Percentiles rank a stretch among this genome's conserved stretches.
phyloP scores from a whole-genome alignment of 2,113 vertebrate species.

The Leptocoma aspasia region DNA sequence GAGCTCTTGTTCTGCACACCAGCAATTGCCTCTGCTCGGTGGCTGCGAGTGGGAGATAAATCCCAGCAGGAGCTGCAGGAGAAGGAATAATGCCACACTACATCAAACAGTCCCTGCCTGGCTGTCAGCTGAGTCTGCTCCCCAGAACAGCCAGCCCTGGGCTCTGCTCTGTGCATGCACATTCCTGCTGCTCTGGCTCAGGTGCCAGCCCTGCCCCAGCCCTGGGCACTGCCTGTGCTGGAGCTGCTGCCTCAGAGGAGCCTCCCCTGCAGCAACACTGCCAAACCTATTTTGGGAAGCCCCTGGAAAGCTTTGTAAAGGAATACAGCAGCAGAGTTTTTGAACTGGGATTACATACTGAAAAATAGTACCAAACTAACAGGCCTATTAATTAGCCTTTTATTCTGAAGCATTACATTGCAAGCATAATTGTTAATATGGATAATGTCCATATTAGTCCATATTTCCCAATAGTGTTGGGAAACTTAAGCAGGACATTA shows the following conservation, averaged over 20 bases:
- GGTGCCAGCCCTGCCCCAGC: background rate
- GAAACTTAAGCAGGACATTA: background rate
- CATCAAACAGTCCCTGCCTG: background rate
- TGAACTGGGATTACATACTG: background rate
- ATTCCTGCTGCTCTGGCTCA: background rate
- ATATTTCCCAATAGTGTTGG: too few species aligned
- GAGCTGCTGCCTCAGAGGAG: background rate
- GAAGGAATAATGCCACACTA: background rate
- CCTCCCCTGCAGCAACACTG: background rate
- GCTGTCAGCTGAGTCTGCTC: constrained; percentile 9
- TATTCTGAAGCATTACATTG: background rate
- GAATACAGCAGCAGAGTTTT: background rate
- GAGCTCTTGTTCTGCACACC: background rate
- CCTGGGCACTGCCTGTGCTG: background rate
- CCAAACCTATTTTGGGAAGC: background rate
- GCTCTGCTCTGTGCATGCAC: background rate
- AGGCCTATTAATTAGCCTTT: background rate
- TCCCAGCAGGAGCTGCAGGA: background rate
- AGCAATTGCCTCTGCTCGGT: background rate
- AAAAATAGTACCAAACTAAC: background rate
- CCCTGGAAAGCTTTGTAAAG: background rate
- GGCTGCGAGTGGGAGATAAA: background rate
- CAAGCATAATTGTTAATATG: background rate
- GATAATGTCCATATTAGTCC: too few species aligned
- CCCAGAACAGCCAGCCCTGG: background rate